phyloP scores from a whole-genome alignment of 2,113 vertebrate genomes.

The Opisthocomus hoazin region DNA sequence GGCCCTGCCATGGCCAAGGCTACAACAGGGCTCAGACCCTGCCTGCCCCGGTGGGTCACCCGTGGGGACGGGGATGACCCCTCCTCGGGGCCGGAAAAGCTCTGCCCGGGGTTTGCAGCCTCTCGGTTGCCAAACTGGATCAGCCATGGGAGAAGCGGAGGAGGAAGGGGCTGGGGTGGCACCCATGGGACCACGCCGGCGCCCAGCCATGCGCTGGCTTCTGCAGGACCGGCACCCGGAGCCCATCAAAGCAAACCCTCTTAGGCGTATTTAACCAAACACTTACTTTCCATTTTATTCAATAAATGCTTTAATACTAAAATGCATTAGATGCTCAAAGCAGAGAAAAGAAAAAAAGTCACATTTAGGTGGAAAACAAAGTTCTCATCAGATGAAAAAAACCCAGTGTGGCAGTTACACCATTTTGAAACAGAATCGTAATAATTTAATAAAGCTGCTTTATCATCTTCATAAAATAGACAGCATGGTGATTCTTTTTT shows the following conservation, averaged over 20 bases:
- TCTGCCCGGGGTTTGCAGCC: background rate
- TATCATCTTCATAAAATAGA: conserved; percentile 83
- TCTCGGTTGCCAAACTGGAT: accelerated
- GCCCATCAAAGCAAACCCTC: conserved; percentile 38
- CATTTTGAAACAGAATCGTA: conserved; percentile 76
- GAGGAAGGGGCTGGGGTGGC: background rate
- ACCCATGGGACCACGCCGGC: accelerated
- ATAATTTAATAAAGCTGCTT: conserved; percentile 85
- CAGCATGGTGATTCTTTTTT: conserved; percentile 71
- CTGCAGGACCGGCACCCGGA: background rate
- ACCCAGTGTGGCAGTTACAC: conserved; percentile 70
- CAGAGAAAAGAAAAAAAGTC: conserved; percentile 72
- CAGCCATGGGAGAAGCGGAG: accelerated
- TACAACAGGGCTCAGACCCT: accelerated
- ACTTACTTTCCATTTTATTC: conserved; percentile 71
- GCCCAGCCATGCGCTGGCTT: accelerated
- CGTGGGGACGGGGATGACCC: accelerated
- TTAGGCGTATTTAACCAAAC: conserved; percentile 61
- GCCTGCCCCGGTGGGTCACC: background rate
- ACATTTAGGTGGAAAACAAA: conserved; percentile 76
- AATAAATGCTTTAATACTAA: conserved; percentile 82
- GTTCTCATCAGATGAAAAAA: conserved; percentile 72
- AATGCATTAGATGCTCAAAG: conserved; percentile 78
- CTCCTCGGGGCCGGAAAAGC: background rate
- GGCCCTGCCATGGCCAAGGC: background rate